Percentiles rank a stretch among this genome's conserved stretches.
phyloP scores from a whole-genome alignment of 23 tunicate species.

The Halocynthia aurantium region DNA sequence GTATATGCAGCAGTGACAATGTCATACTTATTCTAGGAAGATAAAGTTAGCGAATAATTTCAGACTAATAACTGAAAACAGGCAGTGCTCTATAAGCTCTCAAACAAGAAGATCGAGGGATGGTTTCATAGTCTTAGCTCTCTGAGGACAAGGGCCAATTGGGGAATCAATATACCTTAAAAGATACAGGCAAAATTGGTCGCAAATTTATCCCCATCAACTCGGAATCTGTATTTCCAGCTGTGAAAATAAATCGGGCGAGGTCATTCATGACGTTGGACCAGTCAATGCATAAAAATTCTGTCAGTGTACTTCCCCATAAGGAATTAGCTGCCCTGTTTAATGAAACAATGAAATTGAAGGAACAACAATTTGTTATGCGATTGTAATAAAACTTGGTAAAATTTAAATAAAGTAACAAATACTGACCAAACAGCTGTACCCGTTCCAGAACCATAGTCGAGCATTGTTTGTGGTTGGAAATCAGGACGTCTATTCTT shows the following conservation, averaged over 20 bases:
- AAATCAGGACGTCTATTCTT: slow-evolving; percentile 33
- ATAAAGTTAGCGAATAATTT: neutral
- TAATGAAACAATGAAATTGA: neutral
- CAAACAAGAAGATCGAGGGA: neutral
- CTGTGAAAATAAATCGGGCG: slow-evolving; percentile 43
- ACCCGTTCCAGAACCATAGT: slow-evolving; percentile 90
- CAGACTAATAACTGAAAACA: neutral
- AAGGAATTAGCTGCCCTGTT: slow-evolving; percentile 57
- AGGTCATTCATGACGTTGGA: slow-evolving; percentile 66
- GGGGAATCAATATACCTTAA: slow-evolving; percentile 16
- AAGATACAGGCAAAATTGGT: slow-evolving; percentile 56
- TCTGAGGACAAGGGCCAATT: neutral
- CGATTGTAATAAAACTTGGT: neutral
- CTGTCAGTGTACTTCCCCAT: slow-evolving; percentile 49
- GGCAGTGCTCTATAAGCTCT: too few relatives aligned
- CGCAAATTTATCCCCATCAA: slow-evolving; percentile 65
- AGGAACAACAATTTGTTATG: neutral
- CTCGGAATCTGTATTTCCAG: slow-evolving; percentile 35
- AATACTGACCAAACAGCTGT: slow-evolving; percentile 44
- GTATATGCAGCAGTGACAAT: slow-evolving; percentile 62
- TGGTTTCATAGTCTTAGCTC: neutral
- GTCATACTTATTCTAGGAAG: slow-evolving; percentile 36
- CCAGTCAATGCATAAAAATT: slow-evolving; percentile 80
- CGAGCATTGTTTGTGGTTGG: slow-evolving; percentile 45
- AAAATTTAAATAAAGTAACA: neutral